Conservation (phyloP, 1,140 invertebrate species). For the Leptopilina boulardi region DNA sequence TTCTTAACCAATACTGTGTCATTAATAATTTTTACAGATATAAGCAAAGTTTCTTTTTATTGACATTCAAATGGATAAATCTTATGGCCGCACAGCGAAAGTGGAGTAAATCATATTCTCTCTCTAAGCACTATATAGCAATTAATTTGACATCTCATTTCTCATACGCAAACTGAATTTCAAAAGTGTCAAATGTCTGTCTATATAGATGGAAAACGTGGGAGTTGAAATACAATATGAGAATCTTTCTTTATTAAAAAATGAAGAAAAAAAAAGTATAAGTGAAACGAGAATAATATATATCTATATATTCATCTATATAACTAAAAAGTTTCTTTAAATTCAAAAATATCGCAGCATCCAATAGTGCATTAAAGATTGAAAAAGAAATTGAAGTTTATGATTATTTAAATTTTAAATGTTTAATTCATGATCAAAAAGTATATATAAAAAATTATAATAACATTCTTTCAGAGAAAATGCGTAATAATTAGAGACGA, state of each 20-base stretch:
- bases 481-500: too few species aligned
- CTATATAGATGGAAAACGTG: background rate
- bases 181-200: background rate
- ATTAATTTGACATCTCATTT: conserved; percentile 35
- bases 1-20: background rate
- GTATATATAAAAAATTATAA: too few species aligned
- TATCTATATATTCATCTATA: background rate
- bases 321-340: too few species aligned
- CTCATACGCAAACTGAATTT: conserved; percentile 27
- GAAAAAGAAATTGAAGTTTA: background rate
- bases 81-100: background rate
- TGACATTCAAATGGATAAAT: background rate
- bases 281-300: background rate
- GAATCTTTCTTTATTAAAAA: background rate
- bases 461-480: too few species aligned
- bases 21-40: background rate
- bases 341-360: background rate
- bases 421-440: background rate
- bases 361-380: background rate
- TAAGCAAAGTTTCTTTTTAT: background rate
- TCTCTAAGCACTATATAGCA: background rate
- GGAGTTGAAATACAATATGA: background rate
- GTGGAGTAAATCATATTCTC: conserved; percentile 32
- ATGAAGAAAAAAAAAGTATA: background rate
- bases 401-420: background rate